These are phyloP conservation scores for Lathronympha strigana DNA, from an alignment of 2,888 invertebrate genomes.

Conservation along the genomic window DNA sequence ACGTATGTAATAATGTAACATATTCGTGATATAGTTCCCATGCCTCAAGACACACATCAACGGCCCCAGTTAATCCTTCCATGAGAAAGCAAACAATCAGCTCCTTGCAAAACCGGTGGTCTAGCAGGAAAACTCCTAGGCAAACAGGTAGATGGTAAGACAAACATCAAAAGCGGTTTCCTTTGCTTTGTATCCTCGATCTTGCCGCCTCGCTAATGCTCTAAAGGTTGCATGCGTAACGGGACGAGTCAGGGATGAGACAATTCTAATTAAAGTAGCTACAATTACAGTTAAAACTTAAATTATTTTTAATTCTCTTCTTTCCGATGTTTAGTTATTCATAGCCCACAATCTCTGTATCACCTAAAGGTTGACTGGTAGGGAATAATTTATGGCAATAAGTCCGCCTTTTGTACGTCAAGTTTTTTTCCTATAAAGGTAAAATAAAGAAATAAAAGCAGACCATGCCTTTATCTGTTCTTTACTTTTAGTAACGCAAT, in stretches of 20 bases:
- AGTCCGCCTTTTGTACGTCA: too few species aligned
- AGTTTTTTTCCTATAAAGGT: too few species aligned
- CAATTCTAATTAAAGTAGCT: not conserved
- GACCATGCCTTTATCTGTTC: too few species aligned
- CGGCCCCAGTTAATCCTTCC: conserved; percentile 34
- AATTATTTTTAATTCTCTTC: too few species aligned
- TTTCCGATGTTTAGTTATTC: too few species aligned
- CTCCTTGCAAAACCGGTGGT: conserved; percentile 60
- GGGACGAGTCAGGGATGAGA: conserved; percentile 32
- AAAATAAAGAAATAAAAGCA: too few species aligned
- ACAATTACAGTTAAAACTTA: not conserved
- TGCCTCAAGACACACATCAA: conserved; percentile 1
- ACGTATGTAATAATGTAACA: not conserved
- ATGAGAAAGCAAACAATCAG: conserved; percentile 58
- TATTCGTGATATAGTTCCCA: conserved; percentile 2
- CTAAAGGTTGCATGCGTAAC: conserved; percentile 36
- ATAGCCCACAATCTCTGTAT: too few species aligned
- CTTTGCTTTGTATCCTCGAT: conserved; percentile 64
- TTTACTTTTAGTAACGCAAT: too few species aligned
- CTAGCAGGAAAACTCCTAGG: conserved; percentile 73
- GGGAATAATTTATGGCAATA: too few species aligned
- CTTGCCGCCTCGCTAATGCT: conserved; percentile 54
- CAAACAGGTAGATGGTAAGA: conserved; percentile 78
- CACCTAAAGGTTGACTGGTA: too few species aligned
- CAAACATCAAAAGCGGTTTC: conserved; percentile 73